phyloP scores from a whole-genome alignment of 1,140 invertebrate species.

The Drosophila pectinifera region DNA sequence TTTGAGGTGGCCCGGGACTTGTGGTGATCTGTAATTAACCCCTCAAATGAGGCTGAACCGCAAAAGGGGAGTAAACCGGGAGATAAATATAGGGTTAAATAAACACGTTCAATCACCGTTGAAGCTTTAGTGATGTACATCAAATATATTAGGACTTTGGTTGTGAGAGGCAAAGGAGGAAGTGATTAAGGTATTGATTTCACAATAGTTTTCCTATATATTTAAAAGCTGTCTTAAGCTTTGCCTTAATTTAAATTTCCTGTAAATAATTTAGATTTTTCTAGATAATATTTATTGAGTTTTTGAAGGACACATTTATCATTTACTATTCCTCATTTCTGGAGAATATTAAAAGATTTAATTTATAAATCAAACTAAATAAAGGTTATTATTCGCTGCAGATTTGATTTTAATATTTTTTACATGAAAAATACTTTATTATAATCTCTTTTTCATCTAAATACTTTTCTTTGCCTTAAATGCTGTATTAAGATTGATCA shows the following conservation, averaged over 20 bases:
- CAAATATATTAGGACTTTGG: background rate
- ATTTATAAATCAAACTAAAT: too few species aligned
- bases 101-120: constrained; percentile 8
- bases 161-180: background rate
- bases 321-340: too few species aligned
- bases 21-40: constrained; percentile 67
- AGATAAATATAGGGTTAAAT: background rate
- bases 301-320: too few species aligned
- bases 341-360: too few species aligned
- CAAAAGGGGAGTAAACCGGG: constrained; percentile 9
- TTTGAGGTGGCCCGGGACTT: background rate
- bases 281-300: background rate
- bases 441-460: too few species aligned
- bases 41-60: constrained; percentile 66
- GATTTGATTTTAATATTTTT: too few species aligned
- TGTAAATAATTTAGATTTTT: background rate
- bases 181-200: background rate
- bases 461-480: too few species aligned
- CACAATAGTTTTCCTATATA: background rate
- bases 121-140: background rate
- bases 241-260: too few species aligned
- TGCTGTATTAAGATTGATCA: too few species aligned
- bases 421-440: too few species aligned
- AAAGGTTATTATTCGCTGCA: too few species aligned
- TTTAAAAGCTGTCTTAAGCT: too few species aligned